Evolutionary conservation across 2,888 invertebrate genomes (phyloP).

Genomic region (Agrilus mali): DNA sequence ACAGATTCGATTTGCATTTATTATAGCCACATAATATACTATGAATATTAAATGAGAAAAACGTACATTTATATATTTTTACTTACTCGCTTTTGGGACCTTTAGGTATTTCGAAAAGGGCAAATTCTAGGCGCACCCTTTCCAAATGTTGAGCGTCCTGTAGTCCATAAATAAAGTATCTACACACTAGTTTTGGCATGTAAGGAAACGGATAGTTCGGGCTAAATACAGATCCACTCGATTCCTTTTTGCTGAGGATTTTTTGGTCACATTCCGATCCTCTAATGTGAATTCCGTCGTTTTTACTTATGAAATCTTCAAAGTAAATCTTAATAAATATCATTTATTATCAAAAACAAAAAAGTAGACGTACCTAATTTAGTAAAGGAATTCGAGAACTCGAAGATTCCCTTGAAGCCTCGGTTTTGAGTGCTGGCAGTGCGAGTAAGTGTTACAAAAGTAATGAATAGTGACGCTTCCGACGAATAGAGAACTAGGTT

Average conservation of each 20-base stretch:
- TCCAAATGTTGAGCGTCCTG: slow-evolving; percentile 95
- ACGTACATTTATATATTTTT: no score
- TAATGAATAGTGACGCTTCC: slow-evolving; percentile 77
- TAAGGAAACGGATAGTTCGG: slow-evolving; percentile 94
- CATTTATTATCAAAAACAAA: slow-evolving; percentile 3
- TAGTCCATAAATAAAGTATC: slow-evolving; percentile 96
- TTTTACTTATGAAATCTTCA: slow-evolving; percentile 82
- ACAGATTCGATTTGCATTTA: no score
- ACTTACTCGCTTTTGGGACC: slow-evolving; percentile 74
- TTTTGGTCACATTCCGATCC: slow-evolving; percentile 99
- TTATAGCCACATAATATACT: no score
- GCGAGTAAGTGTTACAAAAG: slow-evolving; percentile 82
- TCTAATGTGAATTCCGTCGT: slow-evolving; percentile 88
- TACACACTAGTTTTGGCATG: slow-evolving; percentile 91
- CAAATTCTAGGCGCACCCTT: slow-evolving; percentile 80
- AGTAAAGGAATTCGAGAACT: slow-evolving; percentile 97
- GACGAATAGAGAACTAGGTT: slow-evolving; percentile 93
- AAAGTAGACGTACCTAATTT: slow-evolving; percentile 72
- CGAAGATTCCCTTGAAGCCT: slow-evolving; percentile 97
- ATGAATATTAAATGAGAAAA: not conserved
- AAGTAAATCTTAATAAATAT: slow-evolving; percentile 10
- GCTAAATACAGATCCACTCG: slow-evolving; percentile 84
- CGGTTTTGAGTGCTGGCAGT: slow-evolving; percentile 92
- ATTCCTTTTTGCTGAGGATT: slow-evolving; percentile 87
- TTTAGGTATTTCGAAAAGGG: slow-evolving; percentile 82